Conservation (phyloP, 2,888 invertebrate genomes). For the Neoscelio sp. region DNA sequence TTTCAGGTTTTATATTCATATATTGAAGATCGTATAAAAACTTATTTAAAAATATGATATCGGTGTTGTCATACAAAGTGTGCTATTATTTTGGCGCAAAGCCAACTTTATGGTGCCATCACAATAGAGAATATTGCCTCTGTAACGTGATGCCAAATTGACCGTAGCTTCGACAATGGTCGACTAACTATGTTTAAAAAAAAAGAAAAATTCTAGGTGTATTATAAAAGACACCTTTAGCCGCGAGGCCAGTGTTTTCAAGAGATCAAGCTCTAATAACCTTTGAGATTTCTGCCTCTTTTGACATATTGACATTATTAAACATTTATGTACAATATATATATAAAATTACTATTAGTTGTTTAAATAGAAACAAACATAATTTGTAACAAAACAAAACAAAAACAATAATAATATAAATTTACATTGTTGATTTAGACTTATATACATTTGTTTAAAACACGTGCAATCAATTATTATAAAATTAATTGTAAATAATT, state of each 20-base stretch:
- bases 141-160: constrained; percentile 55
- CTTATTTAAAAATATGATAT: constrained; percentile 46
- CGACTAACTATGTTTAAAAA: constrained; percentile 42
- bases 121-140: constrained; percentile 42
- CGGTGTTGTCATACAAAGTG: constrained; percentile 33
- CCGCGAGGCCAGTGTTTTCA: not conserved
- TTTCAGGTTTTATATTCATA: constrained; percentile 18
- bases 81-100: constrained; percentile 45
- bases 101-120: constrained; percentile 45
- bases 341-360: too few relatives aligned
- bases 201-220: constrained; percentile 29
- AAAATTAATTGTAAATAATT: too few relatives aligned
- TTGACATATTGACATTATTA: too few relatives aligned
- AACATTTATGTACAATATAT: too few relatives aligned
- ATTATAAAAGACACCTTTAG: constrained; percentile 16
- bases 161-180: constrained; percentile 47
- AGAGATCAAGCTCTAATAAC: constrained; percentile 4
- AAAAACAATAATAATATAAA: too few relatives aligned
- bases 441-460: too few relatives aligned
- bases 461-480: too few relatives aligned
- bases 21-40: constrained; percentile 26
- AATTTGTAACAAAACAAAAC: too few relatives aligned
- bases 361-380: too few relatives aligned
- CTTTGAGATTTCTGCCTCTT: constrained; percentile 2
- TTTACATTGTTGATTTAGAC: too few relatives aligned